These are phyloP conservation scores for Drosophila meridionalis DNA, from an alignment of 2,888 invertebrate species.

Conservation along the genomic window DNA sequence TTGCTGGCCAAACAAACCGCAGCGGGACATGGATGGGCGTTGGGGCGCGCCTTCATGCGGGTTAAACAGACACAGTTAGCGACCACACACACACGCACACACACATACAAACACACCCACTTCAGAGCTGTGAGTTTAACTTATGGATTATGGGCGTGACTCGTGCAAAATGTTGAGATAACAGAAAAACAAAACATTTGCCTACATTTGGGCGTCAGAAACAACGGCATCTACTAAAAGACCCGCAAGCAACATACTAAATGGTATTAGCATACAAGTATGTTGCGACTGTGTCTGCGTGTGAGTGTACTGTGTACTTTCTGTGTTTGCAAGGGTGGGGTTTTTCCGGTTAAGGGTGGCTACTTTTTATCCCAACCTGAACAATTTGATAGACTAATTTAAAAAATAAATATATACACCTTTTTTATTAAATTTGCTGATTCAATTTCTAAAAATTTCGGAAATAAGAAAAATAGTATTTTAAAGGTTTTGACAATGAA, in stretches of 20 bases:
- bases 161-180: constrained; percentile 50
- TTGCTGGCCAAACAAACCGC: constrained; percentile 38
- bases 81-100: constrained; percentile 34
- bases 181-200: constrained; percentile 52
- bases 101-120: constrained; percentile 9
- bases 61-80: constrained; percentile 53
- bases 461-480: no score
- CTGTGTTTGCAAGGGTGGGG: background rate
- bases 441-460: background rate
- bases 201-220: constrained; percentile 67
- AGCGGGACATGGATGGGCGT: constrained; percentile 9
- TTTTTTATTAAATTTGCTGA: background rate
- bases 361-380: constrained; percentile 1
- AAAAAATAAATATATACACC: background rate
- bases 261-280: constrained; percentile 45
- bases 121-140: constrained; percentile 59
- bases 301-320: background rate
- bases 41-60: constrained; percentile 22
- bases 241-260: constrained; percentile 42
- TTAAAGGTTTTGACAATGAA: no score
- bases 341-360: constrained; percentile 1
- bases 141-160: constrained; percentile 79
- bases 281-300: constrained; percentile 2
- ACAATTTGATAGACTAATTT: constrained; percentile 4
- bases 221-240: constrained; percentile 34